A percentile compares a stretch with the other conserved stretches of the same genome.
Conservation (phyloP, 1,140 invertebrate genomes). For the Galleria mellonella region DNA sequence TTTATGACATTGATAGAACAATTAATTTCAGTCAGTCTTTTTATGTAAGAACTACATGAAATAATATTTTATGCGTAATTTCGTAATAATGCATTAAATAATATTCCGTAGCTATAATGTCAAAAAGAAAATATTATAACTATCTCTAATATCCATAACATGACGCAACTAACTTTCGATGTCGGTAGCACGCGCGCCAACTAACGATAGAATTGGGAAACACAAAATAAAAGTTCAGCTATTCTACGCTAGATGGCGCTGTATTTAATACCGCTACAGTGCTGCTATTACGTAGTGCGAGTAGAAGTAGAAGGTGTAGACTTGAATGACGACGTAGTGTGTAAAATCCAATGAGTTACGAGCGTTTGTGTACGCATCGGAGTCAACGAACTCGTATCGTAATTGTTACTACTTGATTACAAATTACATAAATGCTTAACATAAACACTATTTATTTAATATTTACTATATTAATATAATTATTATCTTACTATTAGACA, state of each 20-base stretch:
- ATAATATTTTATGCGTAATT: too few species aligned
- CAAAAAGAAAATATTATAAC: too few species aligned
- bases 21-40: too few species aligned
- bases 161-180: not conserved
- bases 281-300: constrained; percentile 18
- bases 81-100: too few species aligned
- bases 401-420: constrained; percentile 1
- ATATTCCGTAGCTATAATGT: too few species aligned
- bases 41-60: too few species aligned
- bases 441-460: too few species aligned
- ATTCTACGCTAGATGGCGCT: constrained; percentile 56
- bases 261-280: constrained; percentile 5
- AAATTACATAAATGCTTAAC: too few species aligned
- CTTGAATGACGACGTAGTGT: constrained; percentile 6
- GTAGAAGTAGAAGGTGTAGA: constrained; percentile 21
- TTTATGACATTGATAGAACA: too few species aligned
- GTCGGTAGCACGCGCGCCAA: constrained; percentile 31
- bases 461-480: too few species aligned
- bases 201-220: constrained; percentile 30
- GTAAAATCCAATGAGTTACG: constrained; percentile 46
- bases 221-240: constrained; percentile 32
- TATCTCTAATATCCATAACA: too few species aligned
- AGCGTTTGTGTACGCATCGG: constrained; percentile 35
- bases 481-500: too few species aligned
- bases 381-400: constrained; percentile 55